Evolutionary conservation across 1,140 invertebrate genomes (phyloP).

Genomic region (Penaeus japonicus): DNA sequence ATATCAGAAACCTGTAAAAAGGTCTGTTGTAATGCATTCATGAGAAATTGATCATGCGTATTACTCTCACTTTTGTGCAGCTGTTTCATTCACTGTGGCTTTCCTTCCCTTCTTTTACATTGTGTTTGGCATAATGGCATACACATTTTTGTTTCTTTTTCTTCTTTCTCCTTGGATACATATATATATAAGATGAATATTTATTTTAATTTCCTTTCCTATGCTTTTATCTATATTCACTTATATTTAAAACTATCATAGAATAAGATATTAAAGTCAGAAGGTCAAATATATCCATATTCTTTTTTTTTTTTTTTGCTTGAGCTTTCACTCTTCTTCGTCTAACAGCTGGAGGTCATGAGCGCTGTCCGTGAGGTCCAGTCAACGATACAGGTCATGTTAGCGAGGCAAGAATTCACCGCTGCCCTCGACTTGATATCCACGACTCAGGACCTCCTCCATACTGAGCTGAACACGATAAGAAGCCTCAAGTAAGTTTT

Average conservation of each 20-base stretch:
- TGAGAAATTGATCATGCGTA: too few species aligned
- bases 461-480: slow-evolving; percentile 86
- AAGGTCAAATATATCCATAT: neutral
- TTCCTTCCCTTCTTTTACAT: too few species aligned
- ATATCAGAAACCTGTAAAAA: slow-evolving; percentile 68
- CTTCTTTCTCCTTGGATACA: too few species aligned
- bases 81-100: too few species aligned
- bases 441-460: slow-evolving; percentile 93
- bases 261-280: too few species aligned
- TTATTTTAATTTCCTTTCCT: too few species aligned
- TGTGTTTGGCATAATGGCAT: too few species aligned
- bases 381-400: slow-evolving; percentile 91
- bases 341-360: slow-evolving; percentile 83
- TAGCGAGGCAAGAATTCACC: slow-evolving; percentile 96
- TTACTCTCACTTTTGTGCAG: too few species aligned
- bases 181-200: too few species aligned
- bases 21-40: slow-evolving; percentile 63
- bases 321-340: neutral
- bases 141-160: too few species aligned
- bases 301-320: neutral
- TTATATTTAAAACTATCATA: too few species aligned
- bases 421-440: slow-evolving; percentile 96
- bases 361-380: slow-evolving; percentile 97
- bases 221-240: too few species aligned
- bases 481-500: slow-evolving; percentile 88